Conservation (phyloP, 2,797 vertebrate genomes). For the Mycteria americana region DNA sequence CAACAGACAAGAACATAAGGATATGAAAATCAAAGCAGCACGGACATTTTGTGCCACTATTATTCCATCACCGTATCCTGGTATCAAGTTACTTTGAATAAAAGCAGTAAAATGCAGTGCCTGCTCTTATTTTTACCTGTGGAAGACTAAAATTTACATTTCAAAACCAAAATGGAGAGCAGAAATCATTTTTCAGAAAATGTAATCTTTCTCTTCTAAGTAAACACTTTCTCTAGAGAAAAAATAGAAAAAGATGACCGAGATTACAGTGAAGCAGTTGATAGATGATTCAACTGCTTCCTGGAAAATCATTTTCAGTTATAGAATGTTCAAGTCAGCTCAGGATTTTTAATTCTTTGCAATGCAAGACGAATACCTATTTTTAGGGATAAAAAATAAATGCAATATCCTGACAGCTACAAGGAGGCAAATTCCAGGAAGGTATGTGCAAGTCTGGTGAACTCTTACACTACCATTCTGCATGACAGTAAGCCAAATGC, state of each 20-base stretch:
- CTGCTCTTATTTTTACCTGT: background rate
- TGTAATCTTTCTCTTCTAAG: background rate
- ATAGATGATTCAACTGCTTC: background rate
- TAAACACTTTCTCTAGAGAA: background rate
- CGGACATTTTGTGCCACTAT: background rate
- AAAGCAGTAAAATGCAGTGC: background rate
- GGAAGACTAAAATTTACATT: constrained; percentile 22
- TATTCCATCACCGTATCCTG: background rate
- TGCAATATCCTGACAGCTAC: background rate
- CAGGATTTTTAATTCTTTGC: constrained; percentile 11
- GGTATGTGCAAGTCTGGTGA: background rate
- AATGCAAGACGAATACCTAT: background rate
- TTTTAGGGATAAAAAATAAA: background rate
- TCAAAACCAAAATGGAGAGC: background rate
- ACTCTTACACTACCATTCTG: background rate
- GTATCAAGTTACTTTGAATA: background rate
- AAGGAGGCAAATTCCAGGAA: background rate
- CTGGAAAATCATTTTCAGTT: background rate
- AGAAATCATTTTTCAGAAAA: background rate
- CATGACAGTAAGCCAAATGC: background rate
- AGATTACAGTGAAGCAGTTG: background rate
- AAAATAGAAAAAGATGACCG: background rate
- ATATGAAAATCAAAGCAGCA: background rate
- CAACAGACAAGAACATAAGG: background rate
- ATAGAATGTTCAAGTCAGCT: background rate